Base-by-base conservation (phyloP, 2,113 vertebrate genomes). In the Odobenus rosmarus region DNA sequence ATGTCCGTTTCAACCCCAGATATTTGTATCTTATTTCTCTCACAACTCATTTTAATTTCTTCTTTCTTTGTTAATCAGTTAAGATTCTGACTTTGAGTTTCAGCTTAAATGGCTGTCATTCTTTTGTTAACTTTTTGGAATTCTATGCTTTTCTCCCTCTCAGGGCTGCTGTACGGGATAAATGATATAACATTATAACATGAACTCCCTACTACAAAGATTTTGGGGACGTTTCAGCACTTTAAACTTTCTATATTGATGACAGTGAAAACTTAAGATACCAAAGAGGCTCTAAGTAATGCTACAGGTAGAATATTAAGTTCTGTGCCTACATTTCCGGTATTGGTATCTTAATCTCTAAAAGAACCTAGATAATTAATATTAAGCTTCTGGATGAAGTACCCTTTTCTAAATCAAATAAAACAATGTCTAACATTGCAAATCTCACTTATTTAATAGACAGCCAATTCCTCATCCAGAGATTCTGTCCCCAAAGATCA, bases 401-500 rank as follows among this genome's bases (percentile, higher is more conserved):
- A 96, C 92, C 97, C 93, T 98, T 98, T 98, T 98, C 97, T 93
- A 97, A 97, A 98, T 98, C 95, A 98, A 95, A 96, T 18, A 95
- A 97, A 97, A 98, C 84, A 98, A 97, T 97, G 97, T 97, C 94
- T 97, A 97, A 97, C 92, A 98, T 98, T 97, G 88, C 95, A 98
- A 98, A 98, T 98, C 95, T 98, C 97, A 97, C 96, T 98, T 98
- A 98, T 97, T 95, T 96, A 92, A 98, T 96, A 98, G 14, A 90
- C 85, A 98, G 31, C 93, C 96, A 80, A 97, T 98, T 98, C 95
- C 97, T 97, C 95, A 97, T 86, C 95, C 95, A 96, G 51, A 8
- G 95, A 97, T 94, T 80, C 95, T 97, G 86, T 97, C 95, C 24
- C 19, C 90, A 95, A 69, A 59, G 95, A 96, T 98, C 97, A 98